These are phyloP conservation scores for Takifugu flavidus DNA, from an alignment of 2,113 vertebrate species.

Conservation along the genomic window DNA sequence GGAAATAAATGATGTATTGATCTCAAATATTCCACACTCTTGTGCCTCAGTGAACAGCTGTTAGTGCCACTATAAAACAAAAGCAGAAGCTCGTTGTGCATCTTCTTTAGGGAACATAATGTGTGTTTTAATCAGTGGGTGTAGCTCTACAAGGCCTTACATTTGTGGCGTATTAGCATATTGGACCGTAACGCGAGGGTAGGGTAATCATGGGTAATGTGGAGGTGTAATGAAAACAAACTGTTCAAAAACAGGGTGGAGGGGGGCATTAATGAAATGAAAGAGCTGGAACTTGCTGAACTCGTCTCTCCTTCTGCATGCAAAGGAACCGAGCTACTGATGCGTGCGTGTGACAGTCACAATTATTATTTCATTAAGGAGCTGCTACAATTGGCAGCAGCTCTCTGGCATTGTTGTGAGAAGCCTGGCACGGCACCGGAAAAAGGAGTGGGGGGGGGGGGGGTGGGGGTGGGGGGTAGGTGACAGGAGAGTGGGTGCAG, in stretches of 20 bases:
- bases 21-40: conserved; percentile 60
- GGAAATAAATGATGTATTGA: conserved; percentile 74
- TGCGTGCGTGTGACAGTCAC: conserved; percentile 66
- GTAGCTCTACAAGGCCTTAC: background rate
- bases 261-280: conserved; percentile 47
- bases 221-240: conserved; percentile 60
- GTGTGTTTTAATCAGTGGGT: conserved; percentile 14
- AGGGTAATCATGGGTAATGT: conserved; percentile 40
- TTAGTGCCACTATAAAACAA: conserved; percentile 28
- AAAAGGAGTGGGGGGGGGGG: conserved; percentile 17
- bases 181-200: background rate
- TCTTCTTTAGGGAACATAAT: conserved; percentile 39
- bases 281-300: conserved; percentile 45
- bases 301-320: conserved; percentile 45
- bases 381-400: conserved; percentile 55
- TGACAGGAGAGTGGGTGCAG: background rate
- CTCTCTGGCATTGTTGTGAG: conserved; percentile 52
- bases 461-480: conserved; percentile 21
- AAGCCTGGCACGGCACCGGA: conserved; percentile 52
- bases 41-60: conserved; percentile 46
- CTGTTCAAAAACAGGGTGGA: conserved; percentile 24
- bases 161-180: too few relatives aligned
- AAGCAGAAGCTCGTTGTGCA: conserved; percentile 14
- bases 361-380: conserved; percentile 75
- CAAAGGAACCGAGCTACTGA: conserved; percentile 49